Evolutionary conservation across 2,888 invertebrate species (phyloP).

Genomic region (Cantharis nigra): DNA sequence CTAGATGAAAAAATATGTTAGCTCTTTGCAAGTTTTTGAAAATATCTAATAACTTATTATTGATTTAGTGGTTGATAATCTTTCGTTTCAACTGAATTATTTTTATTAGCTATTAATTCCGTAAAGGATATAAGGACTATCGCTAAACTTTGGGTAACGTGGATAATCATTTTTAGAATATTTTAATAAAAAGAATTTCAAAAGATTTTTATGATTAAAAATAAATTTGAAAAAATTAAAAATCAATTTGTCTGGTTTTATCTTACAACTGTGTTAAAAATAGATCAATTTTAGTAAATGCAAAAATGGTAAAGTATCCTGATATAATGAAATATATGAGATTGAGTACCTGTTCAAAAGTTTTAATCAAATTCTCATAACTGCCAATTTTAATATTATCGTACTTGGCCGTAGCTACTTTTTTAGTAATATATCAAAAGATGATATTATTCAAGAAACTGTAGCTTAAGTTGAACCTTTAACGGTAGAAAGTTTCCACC

Average conservation of each 20-base stretch:
- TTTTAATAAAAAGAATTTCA: background rate
- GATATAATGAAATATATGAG: slow-evolving; percentile 26
- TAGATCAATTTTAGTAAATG: background rate
- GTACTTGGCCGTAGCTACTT: slow-evolving; percentile 31
- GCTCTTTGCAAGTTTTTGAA: too few species aligned
- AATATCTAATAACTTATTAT: too few species aligned
- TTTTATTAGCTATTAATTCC: too few species aligned
- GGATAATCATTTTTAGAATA: background rate
- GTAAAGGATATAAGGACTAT: too few species aligned
- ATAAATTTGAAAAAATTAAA: background rate
- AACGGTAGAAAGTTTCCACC: slow-evolving; percentile 49
- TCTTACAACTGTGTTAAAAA: background rate
- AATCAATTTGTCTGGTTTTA: background rate
- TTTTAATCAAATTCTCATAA: slow-evolving; percentile 34
- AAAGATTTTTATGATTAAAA: background rate
- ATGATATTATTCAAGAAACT: slow-evolving; percentile 51
- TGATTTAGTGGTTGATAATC: too few species aligned
- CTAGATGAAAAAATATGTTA: too few species aligned
- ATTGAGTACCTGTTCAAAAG: slow-evolving; percentile 32
- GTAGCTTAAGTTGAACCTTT: slow-evolving; percentile 52
- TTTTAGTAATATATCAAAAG: slow-evolving; percentile 51
- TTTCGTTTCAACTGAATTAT: too few species aligned
- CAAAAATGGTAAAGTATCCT: slow-evolving; percentile 12
- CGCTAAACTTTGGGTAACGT: background rate
- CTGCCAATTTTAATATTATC: slow-evolving; percentile 40